These are phyloP conservation scores for Heterocephalus glaber DNA, from an alignment of 2,113 vertebrate genomes.

Conservation along the genomic window DNA sequence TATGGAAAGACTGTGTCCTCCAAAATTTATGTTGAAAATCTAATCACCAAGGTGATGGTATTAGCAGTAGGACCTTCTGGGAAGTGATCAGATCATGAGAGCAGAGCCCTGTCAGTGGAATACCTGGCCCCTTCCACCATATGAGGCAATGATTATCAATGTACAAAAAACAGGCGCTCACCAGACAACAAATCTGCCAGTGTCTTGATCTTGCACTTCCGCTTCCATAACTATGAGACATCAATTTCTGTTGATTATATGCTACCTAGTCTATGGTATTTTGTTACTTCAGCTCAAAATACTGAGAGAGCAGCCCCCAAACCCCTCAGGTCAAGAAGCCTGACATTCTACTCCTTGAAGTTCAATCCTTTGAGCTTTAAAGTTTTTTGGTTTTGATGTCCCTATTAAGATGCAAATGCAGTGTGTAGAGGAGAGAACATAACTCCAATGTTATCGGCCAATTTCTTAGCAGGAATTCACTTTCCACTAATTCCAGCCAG, in stretches of 20 bases:
- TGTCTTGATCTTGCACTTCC: background rate
- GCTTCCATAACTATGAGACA: background rate
- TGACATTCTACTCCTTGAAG: background rate
- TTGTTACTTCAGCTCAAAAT: background rate
- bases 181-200: background rate
- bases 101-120: background rate
- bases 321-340: background rate
- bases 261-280: background rate
- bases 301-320: background rate
- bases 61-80: background rate
- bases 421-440: background rate
- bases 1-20: background rate
- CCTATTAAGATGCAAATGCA: background rate
- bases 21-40: background rate
- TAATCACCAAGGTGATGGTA: background rate
- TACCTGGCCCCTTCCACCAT: background rate
- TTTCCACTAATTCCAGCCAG: background rate
- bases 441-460: background rate
- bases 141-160: background rate
- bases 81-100: background rate
- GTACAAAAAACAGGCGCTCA: background rate
- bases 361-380: background rate
- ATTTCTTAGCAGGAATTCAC: constrained; percentile 44
- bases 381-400: background rate
- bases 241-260: background rate